These are phyloP conservation scores for Archilochus colubris DNA, from an alignment of 2,113 vertebrate species.

Conservation along the genomic window DNA sequence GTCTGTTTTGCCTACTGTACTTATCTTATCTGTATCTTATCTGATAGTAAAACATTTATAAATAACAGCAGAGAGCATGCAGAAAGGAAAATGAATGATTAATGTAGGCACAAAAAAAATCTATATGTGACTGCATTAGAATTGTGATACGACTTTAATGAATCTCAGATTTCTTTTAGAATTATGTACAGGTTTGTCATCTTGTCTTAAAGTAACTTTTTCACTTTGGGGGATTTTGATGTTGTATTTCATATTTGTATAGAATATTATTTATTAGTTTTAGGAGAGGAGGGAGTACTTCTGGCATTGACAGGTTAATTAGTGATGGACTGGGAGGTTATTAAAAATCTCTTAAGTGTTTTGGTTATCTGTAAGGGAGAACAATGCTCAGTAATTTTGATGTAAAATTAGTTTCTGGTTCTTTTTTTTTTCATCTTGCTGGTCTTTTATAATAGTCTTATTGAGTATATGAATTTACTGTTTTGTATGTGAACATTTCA, in stretches of 20 bases:
- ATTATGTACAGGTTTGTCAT: background rate
- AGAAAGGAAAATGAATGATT: background rate
- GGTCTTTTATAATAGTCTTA: background rate
- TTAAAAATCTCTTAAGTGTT: background rate
- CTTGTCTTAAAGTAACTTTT: background rate
- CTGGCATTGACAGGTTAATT: background rate
- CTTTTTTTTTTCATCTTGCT: background rate
- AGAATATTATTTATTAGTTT: background rate
- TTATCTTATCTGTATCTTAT: background rate
- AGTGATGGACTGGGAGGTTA: background rate
- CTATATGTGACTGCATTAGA: background rate
- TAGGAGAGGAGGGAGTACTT: background rate
- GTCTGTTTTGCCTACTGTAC: background rate
- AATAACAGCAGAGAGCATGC: background rate
- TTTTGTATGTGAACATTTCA: background rate
- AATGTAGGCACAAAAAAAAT: background rate
- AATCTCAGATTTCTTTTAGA: background rate
- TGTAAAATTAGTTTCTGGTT: background rate
- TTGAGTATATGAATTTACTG: background rate
- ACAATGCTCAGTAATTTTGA: background rate
- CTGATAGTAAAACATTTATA: background rate
- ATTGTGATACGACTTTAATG: background rate
- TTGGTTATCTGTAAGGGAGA: background rate
- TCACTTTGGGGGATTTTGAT: background rate
- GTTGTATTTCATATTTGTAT: background rate